Evolutionary conservation across 2,797 vertebrate species (phyloP), one percentile per base, ranked within the genome.

Genomic region (Halcyon smyrnensis): DNA sequence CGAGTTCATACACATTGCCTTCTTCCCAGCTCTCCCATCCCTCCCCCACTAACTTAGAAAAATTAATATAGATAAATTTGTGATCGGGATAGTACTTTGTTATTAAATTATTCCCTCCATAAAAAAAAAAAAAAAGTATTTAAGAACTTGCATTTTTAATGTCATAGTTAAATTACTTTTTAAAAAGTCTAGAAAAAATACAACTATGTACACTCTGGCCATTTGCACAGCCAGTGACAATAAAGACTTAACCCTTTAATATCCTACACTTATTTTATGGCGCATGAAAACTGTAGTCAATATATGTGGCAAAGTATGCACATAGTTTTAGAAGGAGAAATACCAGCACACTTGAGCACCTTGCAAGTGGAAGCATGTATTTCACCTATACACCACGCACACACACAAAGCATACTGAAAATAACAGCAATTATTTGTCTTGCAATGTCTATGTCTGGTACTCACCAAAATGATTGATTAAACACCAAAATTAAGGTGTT

Each of bases 71-170:
- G 68, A 95, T 34, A 70, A 59, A 75, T 53, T 60, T 88, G 50
- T 92, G 63, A 91, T 36, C 12, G 71, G 48, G 24, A 57, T 37
- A 93, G 30, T 32, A 57, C 7, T 89, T 94, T 30, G 80, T 80
- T 82, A 84, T 67, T 85, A 93, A 91, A 65, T 92, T 13, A 50
- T 25, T 59, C 15, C 19, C 7, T 85, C 41, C 25, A 34, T 73
- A 16, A 57, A 93, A 83, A 50, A 27, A 25, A 27, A 50, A 50
- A 25, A 25, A 50, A 50, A 15, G 36, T 32, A 90, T 79, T 84
- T 48, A 88, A 91, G 32, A 82, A 67, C 39, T 76, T 87, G 57
- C 62, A 34, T 81, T 91, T 89, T 87, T 87, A 93, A 88, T 82
- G 21, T 24, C 36, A 41, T 18, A 39, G 21, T 86, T 77, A 85